Evolutionary conservation across 2,797 vertebrate genomes (phyloP).

Genomic region (Arnoldichthys spilopterus): DNA sequence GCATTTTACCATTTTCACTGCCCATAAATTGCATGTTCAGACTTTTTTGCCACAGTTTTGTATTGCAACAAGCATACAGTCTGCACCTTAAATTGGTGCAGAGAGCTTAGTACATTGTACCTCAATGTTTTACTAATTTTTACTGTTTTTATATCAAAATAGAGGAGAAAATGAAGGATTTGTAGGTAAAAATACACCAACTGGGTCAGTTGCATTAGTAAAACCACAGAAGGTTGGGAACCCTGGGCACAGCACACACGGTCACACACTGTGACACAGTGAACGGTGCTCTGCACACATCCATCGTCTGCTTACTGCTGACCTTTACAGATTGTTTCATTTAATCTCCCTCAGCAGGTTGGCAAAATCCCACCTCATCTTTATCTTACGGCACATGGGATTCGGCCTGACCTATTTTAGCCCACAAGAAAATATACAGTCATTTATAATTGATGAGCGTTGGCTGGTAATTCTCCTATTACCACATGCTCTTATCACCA

Average conservation of each 20-base stretch:
- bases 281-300: slow-evolving; percentile 32
- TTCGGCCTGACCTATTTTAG: slow-evolving; percentile 22
- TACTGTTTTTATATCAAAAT: background rate
- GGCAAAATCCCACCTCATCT: background rate
- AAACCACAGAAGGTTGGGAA: background rate
- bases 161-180: background rate
- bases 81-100: no score
- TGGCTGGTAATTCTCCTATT: slow-evolving; percentile 13
- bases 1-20: no score
- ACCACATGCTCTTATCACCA: slow-evolving; percentile 18
- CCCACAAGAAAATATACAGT: slow-evolving; percentile 27
- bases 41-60: no score
- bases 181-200: background rate
- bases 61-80: no score
- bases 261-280: slow-evolving; percentile 16
- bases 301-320: background rate
- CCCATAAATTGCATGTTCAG: no score
- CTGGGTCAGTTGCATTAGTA: background rate
- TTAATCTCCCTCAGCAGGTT: slow-evolving; percentile 17
- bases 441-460: slow-evolving; percentile 39
- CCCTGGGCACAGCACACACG: background rate
- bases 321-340: slow-evolving; percentile 25
- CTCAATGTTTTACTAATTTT: no score
- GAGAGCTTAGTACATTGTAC: no score
- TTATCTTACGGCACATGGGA: slow-evolving; percentile 26